A percentile compares a stretch with the other conserved stretches of the same genome.
Evolutionary conservation across 2,113 vertebrate genomes (phyloP).

Genomic region (Promerops cafer): DNA sequence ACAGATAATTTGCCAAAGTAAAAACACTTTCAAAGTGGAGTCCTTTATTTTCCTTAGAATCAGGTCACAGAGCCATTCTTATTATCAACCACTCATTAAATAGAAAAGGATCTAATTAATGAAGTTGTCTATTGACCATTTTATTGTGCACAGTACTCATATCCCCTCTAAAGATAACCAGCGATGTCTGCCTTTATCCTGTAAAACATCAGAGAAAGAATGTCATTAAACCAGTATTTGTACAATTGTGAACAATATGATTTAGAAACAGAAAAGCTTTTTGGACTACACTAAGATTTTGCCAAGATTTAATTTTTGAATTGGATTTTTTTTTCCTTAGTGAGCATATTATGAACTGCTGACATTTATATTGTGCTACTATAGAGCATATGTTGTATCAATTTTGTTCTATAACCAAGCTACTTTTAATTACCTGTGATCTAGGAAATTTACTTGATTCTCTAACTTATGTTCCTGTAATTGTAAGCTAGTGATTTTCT

Average conservation of each 20-base stretch:
- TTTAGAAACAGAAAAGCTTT: background rate
- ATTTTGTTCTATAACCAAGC: background rate
- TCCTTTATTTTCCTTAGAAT: background rate
- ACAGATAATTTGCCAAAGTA: background rate
- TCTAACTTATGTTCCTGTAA: background rate
- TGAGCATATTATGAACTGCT: background rate
- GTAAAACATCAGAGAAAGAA: background rate
- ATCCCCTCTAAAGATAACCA: background rate
- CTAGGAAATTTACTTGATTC: background rate
- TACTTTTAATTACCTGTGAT: background rate
- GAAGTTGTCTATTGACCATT: background rate
- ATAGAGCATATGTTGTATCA: background rate
- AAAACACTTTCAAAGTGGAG: background rate
- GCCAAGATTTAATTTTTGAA: background rate
- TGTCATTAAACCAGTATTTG: background rate
- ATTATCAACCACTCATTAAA: background rate
- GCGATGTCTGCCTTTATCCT: background rate
- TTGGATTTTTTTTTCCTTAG: background rate
- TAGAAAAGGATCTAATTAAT: background rate
- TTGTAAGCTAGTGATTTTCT: background rate
- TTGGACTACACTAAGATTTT: background rate
- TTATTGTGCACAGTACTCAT: background rate
- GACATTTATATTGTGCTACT: background rate
- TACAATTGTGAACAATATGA: background rate
- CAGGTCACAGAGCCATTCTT: background rate